Conservation (phyloP, 2,113 vertebrate genomes). For the Sinocyclocheilus rhinocerous region DNA sequence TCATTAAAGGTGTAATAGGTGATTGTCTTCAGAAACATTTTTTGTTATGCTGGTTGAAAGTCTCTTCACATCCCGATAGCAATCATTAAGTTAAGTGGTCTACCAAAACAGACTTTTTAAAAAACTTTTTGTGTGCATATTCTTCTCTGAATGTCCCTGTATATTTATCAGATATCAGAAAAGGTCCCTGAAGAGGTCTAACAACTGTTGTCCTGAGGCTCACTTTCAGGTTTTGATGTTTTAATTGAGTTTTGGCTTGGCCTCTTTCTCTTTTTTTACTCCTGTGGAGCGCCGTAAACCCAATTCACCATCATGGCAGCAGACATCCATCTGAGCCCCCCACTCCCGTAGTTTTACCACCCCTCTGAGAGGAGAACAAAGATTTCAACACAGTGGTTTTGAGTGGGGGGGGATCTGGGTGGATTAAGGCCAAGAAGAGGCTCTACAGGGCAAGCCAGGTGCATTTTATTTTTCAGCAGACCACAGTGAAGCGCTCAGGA, state of each 20-base stretch:
- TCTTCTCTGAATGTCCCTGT: neutral
- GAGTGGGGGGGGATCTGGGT: neutral
- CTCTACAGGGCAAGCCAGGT: conserved; percentile 51
- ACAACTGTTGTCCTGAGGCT: conserved; percentile 46
- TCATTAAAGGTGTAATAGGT: too few species aligned
- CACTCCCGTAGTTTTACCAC: conserved; percentile 48
- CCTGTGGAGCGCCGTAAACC: conserved; percentile 48
- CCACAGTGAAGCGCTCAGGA: neutral
- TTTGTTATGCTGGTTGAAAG: too few species aligned
- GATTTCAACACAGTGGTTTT: conserved; percentile 41
- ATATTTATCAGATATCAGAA: neutral
- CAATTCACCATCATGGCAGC: conserved; percentile 42
- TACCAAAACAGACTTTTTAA: neutral
- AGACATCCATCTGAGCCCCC: conserved; percentile 39
- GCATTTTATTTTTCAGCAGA: conserved; percentile 48
- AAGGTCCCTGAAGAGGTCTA: neutral
- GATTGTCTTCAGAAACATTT: too few species aligned
- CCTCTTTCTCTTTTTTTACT: conserved; percentile 55
- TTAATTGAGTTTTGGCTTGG: conserved; percentile 51
- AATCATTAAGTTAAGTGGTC: too few species aligned
- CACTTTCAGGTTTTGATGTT: conserved; percentile 51
- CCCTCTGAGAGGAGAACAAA: conserved; percentile 55
- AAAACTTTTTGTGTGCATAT: neutral
- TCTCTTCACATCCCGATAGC: too few species aligned
- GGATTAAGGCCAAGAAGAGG: conserved; percentile 47